phyloP scores from a whole-genome alignment of 1,140 invertebrate genomes.

The Maconellicoccus hirsutus region DNA sequence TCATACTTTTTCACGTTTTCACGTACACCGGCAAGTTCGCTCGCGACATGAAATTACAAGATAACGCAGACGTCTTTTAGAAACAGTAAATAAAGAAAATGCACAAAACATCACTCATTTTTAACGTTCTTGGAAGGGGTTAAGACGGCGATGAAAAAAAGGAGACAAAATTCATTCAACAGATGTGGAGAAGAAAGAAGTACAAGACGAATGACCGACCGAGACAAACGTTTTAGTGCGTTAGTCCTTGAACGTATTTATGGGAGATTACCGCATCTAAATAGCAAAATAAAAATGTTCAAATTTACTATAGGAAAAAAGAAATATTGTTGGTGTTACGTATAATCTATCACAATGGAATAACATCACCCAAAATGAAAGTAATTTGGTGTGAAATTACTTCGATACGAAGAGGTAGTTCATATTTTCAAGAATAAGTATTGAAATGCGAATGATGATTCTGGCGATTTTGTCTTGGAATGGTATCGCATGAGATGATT shows the following conservation, averaged over 20 bases:
- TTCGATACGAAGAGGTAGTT: background rate
- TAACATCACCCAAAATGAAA: background rate
- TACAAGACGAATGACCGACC: slow-evolving; percentile 12
- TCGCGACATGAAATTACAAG: slow-evolving; percentile 2
- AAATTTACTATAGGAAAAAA: background rate
- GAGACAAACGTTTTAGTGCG: slow-evolving; percentile 12
- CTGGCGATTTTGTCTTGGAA: no score
- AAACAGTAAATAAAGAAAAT: slow-evolving; percentile 1
- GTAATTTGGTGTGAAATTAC: background rate
- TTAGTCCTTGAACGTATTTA: slow-evolving; percentile 14
- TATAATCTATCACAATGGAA: background rate
- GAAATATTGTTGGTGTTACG: background rate
- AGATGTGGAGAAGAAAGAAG: background rate
- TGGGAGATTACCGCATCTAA: slow-evolving; percentile 12
- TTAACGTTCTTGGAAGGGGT: background rate
- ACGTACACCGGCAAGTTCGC: background rate
- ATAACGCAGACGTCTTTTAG: background rate
- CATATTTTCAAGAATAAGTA: background rate
- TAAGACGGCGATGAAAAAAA: background rate
- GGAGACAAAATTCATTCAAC: background rate
- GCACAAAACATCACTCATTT: background rate
- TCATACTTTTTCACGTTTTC: background rate
- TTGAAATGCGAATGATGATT: background rate
- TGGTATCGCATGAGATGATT: no score
- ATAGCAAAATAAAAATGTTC: slow-evolving; percentile 12